Conservation (phyloP, 2,888 invertebrate genomes). For the Siphlonurus alternatus region DNA sequence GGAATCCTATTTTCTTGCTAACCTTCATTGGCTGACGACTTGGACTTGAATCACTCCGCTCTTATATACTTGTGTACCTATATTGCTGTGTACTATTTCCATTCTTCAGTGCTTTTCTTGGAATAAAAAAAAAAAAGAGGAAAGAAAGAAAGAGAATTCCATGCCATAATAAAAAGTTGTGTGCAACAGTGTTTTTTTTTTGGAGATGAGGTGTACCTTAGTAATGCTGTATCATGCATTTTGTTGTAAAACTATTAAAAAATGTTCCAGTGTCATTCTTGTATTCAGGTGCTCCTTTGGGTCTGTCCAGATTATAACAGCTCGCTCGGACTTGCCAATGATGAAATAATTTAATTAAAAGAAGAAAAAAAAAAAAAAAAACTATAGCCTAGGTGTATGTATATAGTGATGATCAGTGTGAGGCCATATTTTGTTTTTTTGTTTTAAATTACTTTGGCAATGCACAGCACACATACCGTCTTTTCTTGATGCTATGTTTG, state of each 20-base stretch:
- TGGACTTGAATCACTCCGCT: too few species aligned
- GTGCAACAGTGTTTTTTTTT: background rate
- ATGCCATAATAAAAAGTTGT: background rate
- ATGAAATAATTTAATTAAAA: too few species aligned
- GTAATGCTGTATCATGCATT: slow-evolving; percentile 10
- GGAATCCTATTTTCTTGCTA: background rate
- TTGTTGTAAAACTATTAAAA: slow-evolving; percentile 9
- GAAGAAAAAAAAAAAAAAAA: too few species aligned
- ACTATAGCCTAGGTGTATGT: slow-evolving; percentile 15
- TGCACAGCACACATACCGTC: slow-evolving; percentile 12
- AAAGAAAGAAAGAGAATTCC: background rate
- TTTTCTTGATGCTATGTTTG: slow-evolving; percentile 13
- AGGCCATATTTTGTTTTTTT: slow-evolving; percentile 13
- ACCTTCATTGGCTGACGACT: background rate
- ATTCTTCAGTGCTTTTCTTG: background rate
- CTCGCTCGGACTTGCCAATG: slow-evolving; percentile 14
- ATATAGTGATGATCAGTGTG: slow-evolving; percentile 14
- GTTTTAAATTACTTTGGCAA: background rate
- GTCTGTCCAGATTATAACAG: slow-evolving; percentile 10
- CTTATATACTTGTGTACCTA: background rate
- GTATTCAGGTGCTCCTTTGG: slow-evolving; percentile 10
- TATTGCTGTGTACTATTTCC: background rate
- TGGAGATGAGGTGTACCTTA: slow-evolving; percentile 10
- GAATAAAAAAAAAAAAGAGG: background rate
- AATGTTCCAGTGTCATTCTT: slow-evolving; percentile 10